A percentile compares a stretch with the other conserved stretches of the same genome.
These are phyloP conservation scores for Xiphophorus birchmanni DNA, from an alignment of 2,797 vertebrate species.

Conservation along the genomic window DNA sequence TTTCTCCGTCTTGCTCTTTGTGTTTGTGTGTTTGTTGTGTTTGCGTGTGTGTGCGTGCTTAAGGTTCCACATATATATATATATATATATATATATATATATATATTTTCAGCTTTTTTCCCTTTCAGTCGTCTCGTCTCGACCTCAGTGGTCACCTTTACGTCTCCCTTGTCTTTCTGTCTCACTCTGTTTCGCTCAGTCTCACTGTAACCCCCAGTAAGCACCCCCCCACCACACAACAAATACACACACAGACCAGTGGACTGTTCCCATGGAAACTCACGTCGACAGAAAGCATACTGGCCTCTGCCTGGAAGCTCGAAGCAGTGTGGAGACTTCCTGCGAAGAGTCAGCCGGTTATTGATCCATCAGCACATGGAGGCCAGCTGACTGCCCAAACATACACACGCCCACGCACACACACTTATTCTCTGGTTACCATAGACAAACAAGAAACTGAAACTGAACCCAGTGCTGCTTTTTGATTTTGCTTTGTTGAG, in stretches of 20 bases:
- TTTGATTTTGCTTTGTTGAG: conserved; percentile 6
- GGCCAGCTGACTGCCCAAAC: conserved; percentile 31
- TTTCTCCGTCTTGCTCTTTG: conserved; percentile 12
- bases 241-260: conserved; percentile 14
- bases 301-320: conserved; percentile 60
- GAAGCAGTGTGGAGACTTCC: conserved; percentile 57
- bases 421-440: background rate
- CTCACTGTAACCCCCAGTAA: conserved; percentile 36
- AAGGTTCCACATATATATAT: background rate
- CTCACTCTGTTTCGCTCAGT: conserved; percentile 11
- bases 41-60: background rate
- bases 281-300: conserved; percentile 64
- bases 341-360: conserved; percentile 65
- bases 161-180: conserved; percentile 20
- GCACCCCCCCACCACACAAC: conserved; percentile 14
- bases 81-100: too few relatives aligned
- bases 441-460: background rate
- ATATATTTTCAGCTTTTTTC: conserved; percentile 12
- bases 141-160: conserved; percentile 29
- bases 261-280: conserved; percentile 78
- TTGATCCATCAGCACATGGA: conserved; percentile 63
- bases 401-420: background rate
- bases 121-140: conserved; percentile 23
- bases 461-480: conserved; percentile 1
- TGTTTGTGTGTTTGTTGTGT: conserved; percentile 3